These are phyloP conservation scores for Propithecus coquereli DNA, from an alignment of 2,113 vertebrate genomes.

Conservation along the genomic window DNA sequence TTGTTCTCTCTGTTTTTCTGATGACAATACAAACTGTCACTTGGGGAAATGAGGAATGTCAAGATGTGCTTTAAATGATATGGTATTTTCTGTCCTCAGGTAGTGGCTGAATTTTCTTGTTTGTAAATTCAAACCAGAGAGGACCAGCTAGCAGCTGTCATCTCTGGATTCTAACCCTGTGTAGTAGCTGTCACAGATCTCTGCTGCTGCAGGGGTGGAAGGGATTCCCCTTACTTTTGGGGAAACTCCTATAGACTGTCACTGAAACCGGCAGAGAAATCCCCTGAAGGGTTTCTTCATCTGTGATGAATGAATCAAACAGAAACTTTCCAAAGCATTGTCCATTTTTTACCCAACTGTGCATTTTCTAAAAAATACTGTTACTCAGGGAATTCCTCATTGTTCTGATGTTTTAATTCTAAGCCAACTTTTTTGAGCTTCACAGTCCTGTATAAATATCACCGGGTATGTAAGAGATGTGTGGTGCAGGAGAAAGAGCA, in stretches of 20 bases:
- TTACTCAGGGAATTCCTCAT: neutral
- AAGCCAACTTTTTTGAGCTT: neutral
- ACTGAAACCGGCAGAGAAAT: neutral
- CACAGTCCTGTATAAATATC: neutral
- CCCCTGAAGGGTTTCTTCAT: neutral
- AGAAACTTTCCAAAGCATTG: neutral
- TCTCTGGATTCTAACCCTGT: neutral
- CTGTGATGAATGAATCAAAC: constrained; percentile 26
- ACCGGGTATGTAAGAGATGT: neutral
- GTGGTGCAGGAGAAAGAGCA: too few species aligned
- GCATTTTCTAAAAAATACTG: neutral
- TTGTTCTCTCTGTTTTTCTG: neutral
- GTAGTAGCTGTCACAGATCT: neutral
- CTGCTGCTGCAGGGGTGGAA: neutral
- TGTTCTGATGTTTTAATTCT: neutral
- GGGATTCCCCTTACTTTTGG: constrained; percentile 26
- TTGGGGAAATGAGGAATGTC: neutral
- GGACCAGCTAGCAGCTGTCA: neutral
- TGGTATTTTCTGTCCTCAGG: neutral
- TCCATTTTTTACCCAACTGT: neutral
- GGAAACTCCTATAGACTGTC: constrained; percentile 30
- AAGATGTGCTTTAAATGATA: constrained; percentile 25
- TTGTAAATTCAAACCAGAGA: constrained; percentile 10
- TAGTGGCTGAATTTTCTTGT: neutral
- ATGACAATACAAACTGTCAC: neutral